Evolutionary conservation across 2,888 invertebrate species (phyloP).

Genomic region (Dryobotodes eremita): DNA sequence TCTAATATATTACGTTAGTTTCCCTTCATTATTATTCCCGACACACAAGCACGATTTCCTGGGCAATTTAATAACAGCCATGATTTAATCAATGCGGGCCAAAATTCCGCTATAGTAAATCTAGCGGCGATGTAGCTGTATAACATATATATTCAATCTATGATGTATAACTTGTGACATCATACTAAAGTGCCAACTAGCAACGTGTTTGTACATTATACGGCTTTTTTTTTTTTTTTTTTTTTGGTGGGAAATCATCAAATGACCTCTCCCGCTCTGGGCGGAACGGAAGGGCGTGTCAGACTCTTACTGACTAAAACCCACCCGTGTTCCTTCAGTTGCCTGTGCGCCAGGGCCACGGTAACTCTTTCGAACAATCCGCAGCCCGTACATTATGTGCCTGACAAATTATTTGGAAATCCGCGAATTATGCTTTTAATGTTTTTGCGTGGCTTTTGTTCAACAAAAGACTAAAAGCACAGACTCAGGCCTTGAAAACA

Average conservation of each 20-base stretch:
- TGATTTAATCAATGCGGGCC: constrained; percentile 42
- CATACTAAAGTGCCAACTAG: neutral
- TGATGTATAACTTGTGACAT: neutral
- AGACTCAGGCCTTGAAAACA: too few species aligned
- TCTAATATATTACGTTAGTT: constrained; percentile 25
- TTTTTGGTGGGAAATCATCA: too few species aligned
- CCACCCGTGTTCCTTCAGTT: too few species aligned
- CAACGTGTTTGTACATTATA: neutral
- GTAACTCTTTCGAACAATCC: too few species aligned
- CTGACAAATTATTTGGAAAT: neutral
- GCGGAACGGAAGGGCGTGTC: too few species aligned
- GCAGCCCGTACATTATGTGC: too few species aligned
- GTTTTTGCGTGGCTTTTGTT: neutral
- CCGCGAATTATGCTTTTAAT: neutral
- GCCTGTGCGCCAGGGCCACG: too few species aligned
- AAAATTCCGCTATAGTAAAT: constrained; percentile 30
- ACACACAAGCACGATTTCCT: constrained; percentile 17
- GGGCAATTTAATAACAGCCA: constrained; percentile 40
- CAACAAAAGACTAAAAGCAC: too few species aligned
- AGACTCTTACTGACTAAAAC: too few species aligned
- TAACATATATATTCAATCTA: neutral
- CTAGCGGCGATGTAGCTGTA: neutral
- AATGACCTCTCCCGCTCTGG: too few species aligned
- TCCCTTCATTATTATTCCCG: constrained; percentile 1
- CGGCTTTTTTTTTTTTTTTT: too few species aligned